Base-by-base conservation (phyloP, 2,888 invertebrate species). In the Melinopterus prodromus region DNA sequence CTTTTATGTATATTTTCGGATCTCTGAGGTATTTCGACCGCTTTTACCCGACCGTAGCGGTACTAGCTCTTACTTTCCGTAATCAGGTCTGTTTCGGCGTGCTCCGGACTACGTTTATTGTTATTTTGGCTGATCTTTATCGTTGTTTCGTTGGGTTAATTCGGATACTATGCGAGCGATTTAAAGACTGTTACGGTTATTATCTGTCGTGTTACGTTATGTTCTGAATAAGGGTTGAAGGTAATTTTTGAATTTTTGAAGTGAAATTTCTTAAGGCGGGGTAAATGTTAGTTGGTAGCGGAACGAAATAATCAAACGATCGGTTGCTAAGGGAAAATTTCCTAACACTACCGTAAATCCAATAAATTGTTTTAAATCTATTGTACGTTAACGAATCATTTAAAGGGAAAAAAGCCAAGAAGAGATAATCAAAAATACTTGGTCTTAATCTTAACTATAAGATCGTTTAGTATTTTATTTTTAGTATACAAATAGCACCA, bases 1-100 rank as follows among this genome's bases (percentile, higher is more conserved):
- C 74, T 74, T 74, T 74, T 74, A 74, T 74, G 74, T 74, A 74
- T 74, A 74, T 74, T 74, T 74, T 74, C 74, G 74, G 74, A 74
- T 74, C 74, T 37, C n/a, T 37, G 35, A 35, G 74, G 74, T 74
- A 74, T 74, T n/a, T 37, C 71, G 26, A 71, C 74, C 74, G 74
- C 35, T n/a, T 35, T 26, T 37, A n/a, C 36, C 74, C 35, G n/a
- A 36, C n/a, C 74, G 53, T 53, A 53, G 53, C 74, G 9, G 35
- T 74, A 37, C 37, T 74, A 74, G 74, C 74, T 74, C 74, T 74
- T 74, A 74, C 74, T 74, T 74, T 74, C 37, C 26, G 74, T 15
- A 26, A 74, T 74, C 74, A 36, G 37, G 37, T 36, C 74, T 74
- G 36, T 3, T 35, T 74, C 12, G 12, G 53, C 53, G 12, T 53